Conservation (phyloP, 1,140 invertebrate species). For the Orussus abietinus region DNA sequence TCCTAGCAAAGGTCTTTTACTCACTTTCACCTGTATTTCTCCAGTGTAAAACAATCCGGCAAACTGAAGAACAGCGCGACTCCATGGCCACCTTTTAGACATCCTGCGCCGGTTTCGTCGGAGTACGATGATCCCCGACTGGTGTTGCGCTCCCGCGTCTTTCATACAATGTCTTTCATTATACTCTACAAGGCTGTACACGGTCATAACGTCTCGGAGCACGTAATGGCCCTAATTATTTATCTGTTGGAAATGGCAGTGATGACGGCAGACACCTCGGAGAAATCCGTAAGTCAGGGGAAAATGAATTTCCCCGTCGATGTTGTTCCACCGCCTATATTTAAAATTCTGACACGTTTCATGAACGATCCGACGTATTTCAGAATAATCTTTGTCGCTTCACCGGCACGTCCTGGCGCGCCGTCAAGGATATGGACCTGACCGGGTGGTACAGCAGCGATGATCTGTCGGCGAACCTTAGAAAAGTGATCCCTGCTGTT, state of each 20-base stretch:
- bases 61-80: conserved; percentile 63
- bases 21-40: conserved; percentile 24
- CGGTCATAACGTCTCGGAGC: conserved; percentile 73
- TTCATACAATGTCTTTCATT: conserved; percentile 81
- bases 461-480: conserved; percentile 75
- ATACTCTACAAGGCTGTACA: conserved; percentile 81
- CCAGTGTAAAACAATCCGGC: conserved; percentile 61
- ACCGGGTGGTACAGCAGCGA: conserved; percentile 72
- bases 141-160: conserved; percentile 70
- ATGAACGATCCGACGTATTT: too few species aligned
- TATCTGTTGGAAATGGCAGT: conserved; percentile 85
- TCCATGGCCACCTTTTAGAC: conserved; percentile 80
- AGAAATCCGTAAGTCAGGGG: conserved; percentile 46
- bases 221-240: conserved; percentile 78
- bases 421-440: conserved; percentile 63
- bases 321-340: too few species aligned
- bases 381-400: too few species aligned
- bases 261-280: conserved; percentile 59
- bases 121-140: conserved; percentile 71
- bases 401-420: conserved; percentile 25
- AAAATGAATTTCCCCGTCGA: too few species aligned
- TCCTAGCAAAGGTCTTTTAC: conserved; percentile 6
- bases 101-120: conserved; percentile 62
- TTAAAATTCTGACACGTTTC: too few species aligned
- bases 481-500: conserved; percentile 67